These are phyloP conservation scores for Poecile montanus DNA, from an alignment of 2,797 vertebrate species.

Conservation along the genomic window DNA sequence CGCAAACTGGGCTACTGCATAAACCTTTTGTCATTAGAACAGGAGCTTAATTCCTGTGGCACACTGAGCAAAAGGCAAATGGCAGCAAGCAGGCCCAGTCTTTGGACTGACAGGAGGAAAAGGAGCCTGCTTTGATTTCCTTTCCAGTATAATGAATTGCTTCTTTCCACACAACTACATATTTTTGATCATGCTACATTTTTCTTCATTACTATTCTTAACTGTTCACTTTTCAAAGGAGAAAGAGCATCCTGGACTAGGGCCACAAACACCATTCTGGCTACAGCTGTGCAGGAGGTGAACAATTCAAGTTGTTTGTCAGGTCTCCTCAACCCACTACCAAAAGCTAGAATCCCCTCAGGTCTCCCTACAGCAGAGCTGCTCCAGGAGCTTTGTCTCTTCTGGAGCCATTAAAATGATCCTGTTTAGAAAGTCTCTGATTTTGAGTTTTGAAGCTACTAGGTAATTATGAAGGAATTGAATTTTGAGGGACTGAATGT, in stretches of 20 bases:
- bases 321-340: neutral
- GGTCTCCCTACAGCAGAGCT: neutral
- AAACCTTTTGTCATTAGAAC: neutral
- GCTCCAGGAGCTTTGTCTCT: neutral
- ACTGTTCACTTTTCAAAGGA: neutral
- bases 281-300: neutral
- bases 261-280: neutral
- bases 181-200: neutral
- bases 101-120: neutral
- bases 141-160: neutral
- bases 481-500: neutral
- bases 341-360: neutral
- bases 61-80: neutral
- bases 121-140: neutral
- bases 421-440: neutral
- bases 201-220: neutral
- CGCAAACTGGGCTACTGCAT: slow-evolving; percentile 2
- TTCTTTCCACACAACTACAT: neutral
- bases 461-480: neutral
- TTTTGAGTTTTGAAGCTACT: neutral
- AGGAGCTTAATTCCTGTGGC: neutral
- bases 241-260: neutral
- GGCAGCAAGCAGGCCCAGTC: neutral
- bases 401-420: neutral
- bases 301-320: neutral